phyloP scores from a whole-genome alignment of 2,888 invertebrate species.

The Agrotis ipsilon region DNA sequence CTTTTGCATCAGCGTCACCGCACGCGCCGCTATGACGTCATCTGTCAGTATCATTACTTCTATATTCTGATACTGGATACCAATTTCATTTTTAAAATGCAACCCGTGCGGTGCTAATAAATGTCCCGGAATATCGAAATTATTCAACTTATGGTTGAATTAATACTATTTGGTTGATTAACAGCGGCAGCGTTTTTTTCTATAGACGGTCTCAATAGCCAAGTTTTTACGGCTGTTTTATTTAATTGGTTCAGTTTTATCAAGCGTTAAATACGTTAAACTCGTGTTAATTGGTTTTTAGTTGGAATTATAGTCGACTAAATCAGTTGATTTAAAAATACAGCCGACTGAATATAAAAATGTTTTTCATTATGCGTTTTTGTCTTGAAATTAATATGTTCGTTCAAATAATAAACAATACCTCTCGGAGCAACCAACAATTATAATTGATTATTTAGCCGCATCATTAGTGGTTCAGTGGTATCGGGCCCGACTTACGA shows the following conservation, averaged over 20 bases:
- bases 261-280: slow-evolving; percentile 7
- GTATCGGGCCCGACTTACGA: too few species aligned
- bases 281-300: slow-evolving; percentile 1
- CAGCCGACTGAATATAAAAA: too few species aligned
- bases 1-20: too few species aligned
- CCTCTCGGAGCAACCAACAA: too few species aligned
- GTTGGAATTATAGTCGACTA: background rate
- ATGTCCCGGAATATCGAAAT: background rate
- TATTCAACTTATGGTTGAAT: slow-evolving; percentile 20
- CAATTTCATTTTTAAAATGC: too few species aligned
- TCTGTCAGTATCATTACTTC: too few species aligned
- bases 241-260: slow-evolving; percentile 14
- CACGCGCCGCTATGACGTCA: too few species aligned
- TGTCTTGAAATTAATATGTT: background rate
- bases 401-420: background rate
- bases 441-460: too few species aligned
- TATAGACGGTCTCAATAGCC: background rate
- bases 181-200: slow-evolving; percentile 22
- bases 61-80: too few species aligned
- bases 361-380: background rate
- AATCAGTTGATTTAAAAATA: background rate
- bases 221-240: slow-evolving; percentile 24
- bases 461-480: too few species aligned
- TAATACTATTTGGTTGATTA: slow-evolving; percentile 22
- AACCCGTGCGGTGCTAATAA: too few species aligned